Base-by-base conservation (phyloP, 2,797 vertebrate genomes). In the Clarias fuscus region DNA sequence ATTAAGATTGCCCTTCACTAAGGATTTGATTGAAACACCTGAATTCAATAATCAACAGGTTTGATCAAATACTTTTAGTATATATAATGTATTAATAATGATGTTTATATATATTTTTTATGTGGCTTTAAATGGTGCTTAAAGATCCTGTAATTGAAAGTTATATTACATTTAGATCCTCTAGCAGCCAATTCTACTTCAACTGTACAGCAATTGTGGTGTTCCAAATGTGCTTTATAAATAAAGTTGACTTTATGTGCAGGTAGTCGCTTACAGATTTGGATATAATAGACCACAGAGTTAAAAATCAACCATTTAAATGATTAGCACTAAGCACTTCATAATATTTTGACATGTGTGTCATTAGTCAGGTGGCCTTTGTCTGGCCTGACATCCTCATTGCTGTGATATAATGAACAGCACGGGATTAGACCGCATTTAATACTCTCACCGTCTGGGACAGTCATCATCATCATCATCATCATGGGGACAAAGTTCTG, bases 381-480 rank as follows among this genome's bases (percentile, higher is more conserved):
- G 48, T 73, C 62, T 78, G 79, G 20, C 65, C 72, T 62, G 84
- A 73, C 67, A 62, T 78, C 82, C 48, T 88, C 53, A 20, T 83
- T 81, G 48, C 73, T n/a, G 37, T 24, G 59, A 53, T 72, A 27
- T 78, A 30, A 76, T 73, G 22, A 86, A 83, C 17, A 67, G 75
- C 67, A 84, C 59, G 84, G 71, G 83, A 91, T 89, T 91, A 89
- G 75, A 67, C n/a, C 33, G 76, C 53, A 79, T 87, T 84, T 90
- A 88, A 89, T 89, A 37, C 84, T 73, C 80, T 88, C 58, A 64
- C 84, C 84, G 79, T 58, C 15, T 48, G 40, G 84, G 58, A 87
- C 84, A 83, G 81, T 43, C 43, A 48, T 48, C 43, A 43, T 43
- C 43, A 48, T 48, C 48, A 48, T 11, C 79, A 58, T 73, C 56